phyloP scores from a whole-genome alignment of 2,113 vertebrate genomes.

The Uropsilus gracilis region DNA sequence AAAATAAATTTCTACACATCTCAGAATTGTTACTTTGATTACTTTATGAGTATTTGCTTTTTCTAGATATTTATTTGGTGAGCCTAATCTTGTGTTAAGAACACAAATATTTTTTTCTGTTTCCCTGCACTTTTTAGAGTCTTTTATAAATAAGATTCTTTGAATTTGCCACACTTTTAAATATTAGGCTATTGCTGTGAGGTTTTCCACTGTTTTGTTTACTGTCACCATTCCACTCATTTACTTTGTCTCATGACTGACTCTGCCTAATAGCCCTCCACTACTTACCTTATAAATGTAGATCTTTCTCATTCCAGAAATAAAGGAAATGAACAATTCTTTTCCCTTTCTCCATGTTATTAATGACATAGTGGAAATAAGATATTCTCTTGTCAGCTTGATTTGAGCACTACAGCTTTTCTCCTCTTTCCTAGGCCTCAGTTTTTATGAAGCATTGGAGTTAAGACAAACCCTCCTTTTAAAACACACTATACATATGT shows the following conservation, averaged over 20 bases:
- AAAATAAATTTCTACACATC: slow-evolving; percentile 18
- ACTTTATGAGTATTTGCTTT: background rate
- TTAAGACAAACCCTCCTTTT: slow-evolving; percentile 44
- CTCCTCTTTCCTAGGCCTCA: background rate
- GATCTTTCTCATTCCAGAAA: slow-evolving; percentile 24
- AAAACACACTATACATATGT: background rate
- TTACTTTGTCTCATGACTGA: background rate
- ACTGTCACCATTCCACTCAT: background rate
- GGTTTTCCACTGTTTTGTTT: background rate
- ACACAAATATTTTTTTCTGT: background rate
- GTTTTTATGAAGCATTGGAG: background rate
- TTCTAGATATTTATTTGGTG: background rate
- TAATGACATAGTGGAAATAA: background rate
- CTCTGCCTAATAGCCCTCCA: background rate
- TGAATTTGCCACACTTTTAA: slow-evolving; percentile 21
- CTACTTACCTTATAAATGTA: background rate
- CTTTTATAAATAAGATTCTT: slow-evolving; percentile 18
- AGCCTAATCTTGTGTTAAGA: background rate
- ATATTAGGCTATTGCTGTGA: background rate
- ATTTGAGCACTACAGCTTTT: background rate
- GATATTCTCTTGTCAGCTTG: background rate
- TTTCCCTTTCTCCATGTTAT: background rate
- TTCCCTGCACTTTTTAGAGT: background rate
- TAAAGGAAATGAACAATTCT: background rate
- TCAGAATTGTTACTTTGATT: slow-evolving; percentile 11